Evolutionary conservation across 2,888 invertebrate species (phyloP).

Genomic region (Noctua janthina): DNA sequence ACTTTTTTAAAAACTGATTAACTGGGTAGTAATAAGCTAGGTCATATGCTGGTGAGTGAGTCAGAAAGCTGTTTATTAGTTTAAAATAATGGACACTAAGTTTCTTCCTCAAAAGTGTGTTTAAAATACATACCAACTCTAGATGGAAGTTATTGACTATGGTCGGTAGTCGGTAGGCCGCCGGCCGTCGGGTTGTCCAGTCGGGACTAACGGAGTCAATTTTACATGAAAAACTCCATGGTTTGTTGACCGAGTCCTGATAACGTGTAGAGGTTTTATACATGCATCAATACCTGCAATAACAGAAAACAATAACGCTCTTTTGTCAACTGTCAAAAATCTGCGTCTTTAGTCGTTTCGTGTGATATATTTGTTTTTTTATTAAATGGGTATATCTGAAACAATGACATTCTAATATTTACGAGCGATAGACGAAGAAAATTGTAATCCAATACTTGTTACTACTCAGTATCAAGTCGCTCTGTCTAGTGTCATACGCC

Average conservation of each 20-base stretch:
- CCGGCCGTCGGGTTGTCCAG: background rate
- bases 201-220: background rate
- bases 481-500: no score
- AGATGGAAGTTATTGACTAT: background rate
- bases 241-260: background rate
- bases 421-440: no score
- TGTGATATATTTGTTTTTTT: background rate
- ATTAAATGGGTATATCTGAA: background rate
- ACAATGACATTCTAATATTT: no score
- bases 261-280: background rate
- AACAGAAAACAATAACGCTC: background rate
- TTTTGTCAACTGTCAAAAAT: background rate
- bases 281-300: background rate
- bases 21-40: background rate
- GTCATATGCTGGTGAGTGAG: background rate
- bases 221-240: background rate
- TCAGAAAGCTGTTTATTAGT: background rate
- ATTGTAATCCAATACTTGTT: no score
- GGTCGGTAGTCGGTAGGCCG: background rate
- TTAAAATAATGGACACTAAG: background rate
- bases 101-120: background rate
- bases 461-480: no score
- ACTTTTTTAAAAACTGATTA: background rate
- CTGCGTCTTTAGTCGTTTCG: background rate
- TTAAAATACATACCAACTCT: background rate